phyloP scores from a whole-genome alignment of 2,113 vertebrate genomes.

The Phainopepla nitens region DNA sequence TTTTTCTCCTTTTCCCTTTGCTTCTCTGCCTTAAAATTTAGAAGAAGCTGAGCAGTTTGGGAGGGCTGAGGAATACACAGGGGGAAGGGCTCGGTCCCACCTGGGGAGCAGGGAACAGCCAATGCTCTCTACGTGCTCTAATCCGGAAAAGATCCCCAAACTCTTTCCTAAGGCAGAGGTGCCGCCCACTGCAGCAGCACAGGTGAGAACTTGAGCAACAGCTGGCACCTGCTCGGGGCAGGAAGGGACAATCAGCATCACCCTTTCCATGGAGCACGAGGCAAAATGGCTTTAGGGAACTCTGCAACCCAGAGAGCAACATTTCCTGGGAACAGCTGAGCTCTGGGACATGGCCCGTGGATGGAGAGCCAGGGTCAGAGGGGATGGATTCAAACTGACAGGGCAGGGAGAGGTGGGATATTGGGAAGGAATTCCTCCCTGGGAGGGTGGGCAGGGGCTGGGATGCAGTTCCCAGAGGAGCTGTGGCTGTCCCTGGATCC shows the following conservation, averaged over 20 bases:
- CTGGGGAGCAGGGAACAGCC: rapidly evolving
- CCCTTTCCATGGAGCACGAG: background rate
- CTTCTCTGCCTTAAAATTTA: background rate
- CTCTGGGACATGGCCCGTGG: rapidly evolving
- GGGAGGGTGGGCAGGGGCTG: background rate
- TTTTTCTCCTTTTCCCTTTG: background rate
- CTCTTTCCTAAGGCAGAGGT: background rate
- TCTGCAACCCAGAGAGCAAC: rapidly evolving
- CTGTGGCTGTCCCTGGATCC: background rate
- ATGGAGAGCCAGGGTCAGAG: background rate
- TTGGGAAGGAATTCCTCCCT: background rate
- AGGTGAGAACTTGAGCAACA: background rate
- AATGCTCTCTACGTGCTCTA: background rate
- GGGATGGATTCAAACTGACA: background rate
- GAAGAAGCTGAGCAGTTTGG: background rate
- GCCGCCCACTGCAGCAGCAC: background rate
- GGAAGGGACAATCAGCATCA: background rate
- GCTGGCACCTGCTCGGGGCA: background rate
- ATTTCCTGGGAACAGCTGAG: background rate
- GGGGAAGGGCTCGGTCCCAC: background rate
- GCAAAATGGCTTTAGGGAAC: background rate
- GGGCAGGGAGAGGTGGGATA: background rate
- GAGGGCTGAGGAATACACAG: rapidly evolving
- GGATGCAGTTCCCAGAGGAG: background rate
- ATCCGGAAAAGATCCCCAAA: background rate